Base-by-base conservation (phyloP, 2,797 vertebrate genomes). In the Rhodeus uyekii region DNA sequence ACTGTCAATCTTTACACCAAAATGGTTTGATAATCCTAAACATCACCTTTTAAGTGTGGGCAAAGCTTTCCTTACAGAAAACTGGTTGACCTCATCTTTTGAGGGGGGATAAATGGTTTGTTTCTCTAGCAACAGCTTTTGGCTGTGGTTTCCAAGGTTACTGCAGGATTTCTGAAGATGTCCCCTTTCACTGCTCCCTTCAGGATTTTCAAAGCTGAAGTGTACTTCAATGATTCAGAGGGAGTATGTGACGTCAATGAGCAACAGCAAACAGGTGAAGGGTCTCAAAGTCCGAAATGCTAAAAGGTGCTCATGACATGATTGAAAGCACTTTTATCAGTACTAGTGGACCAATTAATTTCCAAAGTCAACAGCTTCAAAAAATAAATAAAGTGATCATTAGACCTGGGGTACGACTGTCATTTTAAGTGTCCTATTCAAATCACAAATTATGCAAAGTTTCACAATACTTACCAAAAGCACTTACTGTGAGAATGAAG, bases 131-230 rank as follows among this genome's bases (percentile, higher is more conserved):
- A 77, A 46, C 27, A 24, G 75, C 29, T 38, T 61, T 78, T 65
- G 61, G 44, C 19, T 46, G 53, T 63, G 34, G 76, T 71, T 80
- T 80, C 78, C 50, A 69, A 46, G 78, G 77, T 42, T 58, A 79
- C 77, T 44, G 24, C 46, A 55, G 46, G 48, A 27, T 69, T 79
- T 69, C 36, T 58, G 27, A 44, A 71, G 53, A 61, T 46, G 50
- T 42, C 32, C 55, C n/a, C 34, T 53, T n/a, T 46, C 39, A 58
- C 10, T 5, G 24, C 53, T 80, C 27, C 65, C 38, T 80, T 72
- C 39, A 46, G 14, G 14, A 13, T 61, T 69, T 79, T 69, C 64
- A 58, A 58, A 58, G 64, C 50, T 71, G 27, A 55, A 80, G 78
- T 60, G 32, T 50, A 34, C 55, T 22, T 27, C 27, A 79, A 55